Evolutionary conservation across 2,888 invertebrate species (phyloP), one percentile per base, ranked within the genome.

Genomic region (Romanomermis culicivorax): DNA sequence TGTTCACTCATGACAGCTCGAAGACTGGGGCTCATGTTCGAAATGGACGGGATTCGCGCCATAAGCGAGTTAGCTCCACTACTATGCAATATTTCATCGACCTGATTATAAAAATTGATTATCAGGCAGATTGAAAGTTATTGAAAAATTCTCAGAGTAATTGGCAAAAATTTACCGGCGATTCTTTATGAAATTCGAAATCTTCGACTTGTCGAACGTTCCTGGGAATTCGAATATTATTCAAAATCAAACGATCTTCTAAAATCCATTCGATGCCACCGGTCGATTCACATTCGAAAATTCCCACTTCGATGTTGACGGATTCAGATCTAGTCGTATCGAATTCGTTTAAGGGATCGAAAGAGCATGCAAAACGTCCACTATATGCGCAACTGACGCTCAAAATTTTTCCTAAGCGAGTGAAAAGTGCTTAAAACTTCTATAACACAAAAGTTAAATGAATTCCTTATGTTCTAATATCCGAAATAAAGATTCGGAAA

Each of bases 251-350:
- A 1, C 86, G 87, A 64, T 95, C 93, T 69, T 95, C 93, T 14
- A 89, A 73, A 48, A 89, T 77, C 93, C 93, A 95, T 63, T 77
- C 77, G 14, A 23, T 63, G 76, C 78, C 93, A 51, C 89, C 97
- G 3, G 91, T 91, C 60, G 93, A 93, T 73, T 97, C 97, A 70
- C 97, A 99, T 70, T 97, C 97, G 73, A 91, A 95, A 60, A 97
- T 91, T 48, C 89, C 87, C 4, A 97, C 88, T 71, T 55, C 27
- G n/a, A 55, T 29, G 26, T 29, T 55, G n/a, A 55, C 51, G 17
- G 29, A 27, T 23, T 55, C 42, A 2, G 53, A 17, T 25, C 42
- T 53, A 17, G 25, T 20, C 2, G 55, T 50, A 53, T 55, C 51
- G 49, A 53, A 55, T 3, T 23, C 26, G 27, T 55, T 50, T 17